Evolutionary conservation across 1,140 invertebrate species (phyloP).

Genomic region (Spodoptera frugiperda): DNA sequence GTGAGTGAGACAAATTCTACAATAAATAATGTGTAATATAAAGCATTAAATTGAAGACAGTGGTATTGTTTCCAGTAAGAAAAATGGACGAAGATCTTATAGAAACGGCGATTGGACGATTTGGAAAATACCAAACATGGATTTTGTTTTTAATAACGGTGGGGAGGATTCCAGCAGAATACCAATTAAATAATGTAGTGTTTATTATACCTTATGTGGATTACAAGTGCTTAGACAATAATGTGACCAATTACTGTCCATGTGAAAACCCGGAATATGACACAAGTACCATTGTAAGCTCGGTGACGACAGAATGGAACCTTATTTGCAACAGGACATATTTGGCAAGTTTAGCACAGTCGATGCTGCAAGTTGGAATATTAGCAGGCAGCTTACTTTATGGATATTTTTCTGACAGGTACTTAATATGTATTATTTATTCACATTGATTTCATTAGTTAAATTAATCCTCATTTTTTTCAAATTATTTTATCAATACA

Average conservation of each 20-base stretch:
- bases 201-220: slow-evolving; percentile 89
- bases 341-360: slow-evolving; percentile 84
- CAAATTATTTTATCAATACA: no score
- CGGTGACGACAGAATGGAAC: slow-evolving; percentile 85
- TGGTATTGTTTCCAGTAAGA: slow-evolving; percentile 10
- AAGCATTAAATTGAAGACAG: no score
- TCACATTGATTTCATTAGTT: background rate
- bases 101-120: slow-evolving; percentile 70
- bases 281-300: slow-evolving; percentile 75
- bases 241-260: slow-evolving; percentile 78
- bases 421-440: slow-evolving; percentile 41
- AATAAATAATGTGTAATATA: no score
- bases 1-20: background rate
- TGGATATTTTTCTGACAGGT: slow-evolving; percentile 85
- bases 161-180: slow-evolving; percentile 89
- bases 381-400: slow-evolving; percentile 84
- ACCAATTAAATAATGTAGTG: slow-evolving; percentile 89
- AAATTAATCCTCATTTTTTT: no score
- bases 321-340: slow-evolving; percentile 83
- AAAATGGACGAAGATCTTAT: slow-evolving; percentile 67
- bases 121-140: slow-evolving; percentile 74
- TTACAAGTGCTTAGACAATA: slow-evolving; percentile 86
- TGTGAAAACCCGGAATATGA: slow-evolving; percentile 81
- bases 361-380: slow-evolving; percentile 85
- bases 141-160: slow-evolving; percentile 88